Evolutionary conservation across 2,113 vertebrate genomes (phyloP).

Genomic region (Regulus satrapa): DNA sequence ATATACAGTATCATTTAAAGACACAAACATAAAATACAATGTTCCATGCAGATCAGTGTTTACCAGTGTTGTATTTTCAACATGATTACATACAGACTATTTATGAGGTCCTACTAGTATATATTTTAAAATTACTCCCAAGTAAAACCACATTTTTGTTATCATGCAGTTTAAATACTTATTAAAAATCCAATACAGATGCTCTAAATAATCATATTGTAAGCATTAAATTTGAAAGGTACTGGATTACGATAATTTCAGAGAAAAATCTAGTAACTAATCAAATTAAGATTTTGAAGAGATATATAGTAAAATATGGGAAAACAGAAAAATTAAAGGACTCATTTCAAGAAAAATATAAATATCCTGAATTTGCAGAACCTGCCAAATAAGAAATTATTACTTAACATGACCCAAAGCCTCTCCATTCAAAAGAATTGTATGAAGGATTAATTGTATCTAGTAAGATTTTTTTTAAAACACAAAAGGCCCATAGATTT

Average conservation of each 20-base stretch:
- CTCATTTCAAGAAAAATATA: neutral
- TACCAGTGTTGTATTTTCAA: neutral
- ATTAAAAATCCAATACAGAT: neutral
- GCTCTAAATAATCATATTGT: neutral
- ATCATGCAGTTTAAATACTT: neutral
- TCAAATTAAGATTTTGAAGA: neutral
- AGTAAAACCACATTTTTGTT: neutral
- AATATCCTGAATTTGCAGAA: neutral
- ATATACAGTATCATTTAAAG: slow-evolving; percentile 26
- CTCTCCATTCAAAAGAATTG: neutral
- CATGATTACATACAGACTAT: neutral
- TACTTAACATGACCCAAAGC: neutral
- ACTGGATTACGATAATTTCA: neutral
- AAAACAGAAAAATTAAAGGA: neutral
- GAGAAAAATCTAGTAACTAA: neutral
- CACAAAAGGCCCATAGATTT: neutral
- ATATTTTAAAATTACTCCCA: neutral
- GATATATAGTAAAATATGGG: neutral
- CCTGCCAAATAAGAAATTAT: neutral
- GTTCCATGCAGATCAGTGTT: neutral
- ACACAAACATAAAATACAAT: neutral
- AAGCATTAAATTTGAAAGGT: neutral
- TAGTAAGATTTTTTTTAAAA: neutral
- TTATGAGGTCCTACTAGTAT: neutral
- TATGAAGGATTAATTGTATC: neutral